A percentile compares a stretch with the other conserved stretches of the same genome.
These are phyloP conservation scores for Connochaetes taurinus DNA, from an alignment of 2,113 vertebrate genomes.

Conservation along the genomic window DNA sequence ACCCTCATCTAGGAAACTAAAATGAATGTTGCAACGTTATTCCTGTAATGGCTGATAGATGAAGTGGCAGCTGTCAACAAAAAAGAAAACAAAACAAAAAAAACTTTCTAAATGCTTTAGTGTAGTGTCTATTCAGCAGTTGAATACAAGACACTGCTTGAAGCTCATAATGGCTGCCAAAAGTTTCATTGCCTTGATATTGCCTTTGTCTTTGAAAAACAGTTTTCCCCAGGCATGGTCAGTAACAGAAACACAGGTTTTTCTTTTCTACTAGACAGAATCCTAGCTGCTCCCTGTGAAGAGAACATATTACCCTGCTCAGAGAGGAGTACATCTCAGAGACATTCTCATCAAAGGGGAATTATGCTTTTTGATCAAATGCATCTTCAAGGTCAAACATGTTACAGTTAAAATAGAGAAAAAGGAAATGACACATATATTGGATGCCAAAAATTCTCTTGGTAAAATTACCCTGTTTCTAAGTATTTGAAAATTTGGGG, in stretches of 20 bases:
- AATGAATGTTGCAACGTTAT: background rate
- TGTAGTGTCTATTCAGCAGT: background rate
- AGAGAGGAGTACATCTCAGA: background rate
- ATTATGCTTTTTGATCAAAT: constrained; percentile 5
- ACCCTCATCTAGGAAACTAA: background rate
- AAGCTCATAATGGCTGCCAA: constrained; percentile 15
- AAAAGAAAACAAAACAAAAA: background rate
- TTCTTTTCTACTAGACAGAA: background rate
- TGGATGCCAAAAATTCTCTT: background rate
- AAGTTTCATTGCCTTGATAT: background rate
- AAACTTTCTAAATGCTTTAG: background rate
- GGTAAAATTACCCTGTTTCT: background rate
- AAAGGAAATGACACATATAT: background rate
- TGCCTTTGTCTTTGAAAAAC: constrained; percentile 25
- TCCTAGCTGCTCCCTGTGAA: background rate
- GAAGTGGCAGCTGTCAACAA: constrained; percentile 8
- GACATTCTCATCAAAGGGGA: background rate
- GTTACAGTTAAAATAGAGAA: background rate
- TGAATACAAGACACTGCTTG: constrained; percentile 30
- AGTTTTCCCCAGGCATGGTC: background rate
- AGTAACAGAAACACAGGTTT: background rate
- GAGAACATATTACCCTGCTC: background rate
- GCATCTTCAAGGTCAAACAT: constrained; percentile 3
- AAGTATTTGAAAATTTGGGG: background rate
- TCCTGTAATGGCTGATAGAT: constrained; percentile 21